phyloP scores from a whole-genome alignment of 2,888 invertebrate genomes.

The Homarus gammarus region DNA sequence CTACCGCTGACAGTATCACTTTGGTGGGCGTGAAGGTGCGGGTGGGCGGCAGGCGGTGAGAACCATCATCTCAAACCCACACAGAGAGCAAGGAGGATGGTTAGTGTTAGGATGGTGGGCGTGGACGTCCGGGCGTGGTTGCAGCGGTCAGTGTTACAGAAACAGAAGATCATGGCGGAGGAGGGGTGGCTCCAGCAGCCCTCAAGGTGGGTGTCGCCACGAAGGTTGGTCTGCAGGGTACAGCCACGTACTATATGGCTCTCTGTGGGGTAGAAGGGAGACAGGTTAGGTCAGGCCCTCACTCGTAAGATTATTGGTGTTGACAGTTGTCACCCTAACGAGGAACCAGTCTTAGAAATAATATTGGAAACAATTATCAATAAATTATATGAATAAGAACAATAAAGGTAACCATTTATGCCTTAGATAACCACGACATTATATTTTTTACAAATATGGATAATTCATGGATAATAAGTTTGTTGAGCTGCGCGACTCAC shows the following conservation, averaged over 20 bases:
- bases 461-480: too few relatives aligned
- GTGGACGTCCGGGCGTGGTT: slow-evolving; percentile 55
- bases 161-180: slow-evolving; percentile 62
- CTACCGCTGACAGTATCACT: too few relatives aligned
- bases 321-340: too few relatives aligned
- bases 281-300: too few relatives aligned
- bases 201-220: slow-evolving; percentile 40
- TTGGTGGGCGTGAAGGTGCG: not conserved
- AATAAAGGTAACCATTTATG: too few relatives aligned
- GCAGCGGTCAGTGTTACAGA: slow-evolving; percentile 72
- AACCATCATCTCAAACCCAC: not conserved
- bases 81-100: not conserved
- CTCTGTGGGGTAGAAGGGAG: slow-evolving; percentile 13
- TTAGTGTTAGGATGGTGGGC: not conserved
- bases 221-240: slow-evolving; percentile 44
- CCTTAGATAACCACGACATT: too few relatives aligned
- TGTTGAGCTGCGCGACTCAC: too few relatives aligned
- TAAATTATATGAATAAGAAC: too few relatives aligned
- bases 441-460: too few relatives aligned
- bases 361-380: too few relatives aligned
- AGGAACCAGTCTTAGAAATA: too few relatives aligned
- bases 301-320: too few relatives aligned
- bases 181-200: slow-evolving; percentile 70
- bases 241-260: slow-evolving; percentile 61
- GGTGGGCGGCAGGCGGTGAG: not conserved